Evolutionary conservation across 2,888 invertebrate genomes (phyloP), one percentile per base, ranked within the genome.

Genomic region (Asteroscopus sphinx): DNA sequence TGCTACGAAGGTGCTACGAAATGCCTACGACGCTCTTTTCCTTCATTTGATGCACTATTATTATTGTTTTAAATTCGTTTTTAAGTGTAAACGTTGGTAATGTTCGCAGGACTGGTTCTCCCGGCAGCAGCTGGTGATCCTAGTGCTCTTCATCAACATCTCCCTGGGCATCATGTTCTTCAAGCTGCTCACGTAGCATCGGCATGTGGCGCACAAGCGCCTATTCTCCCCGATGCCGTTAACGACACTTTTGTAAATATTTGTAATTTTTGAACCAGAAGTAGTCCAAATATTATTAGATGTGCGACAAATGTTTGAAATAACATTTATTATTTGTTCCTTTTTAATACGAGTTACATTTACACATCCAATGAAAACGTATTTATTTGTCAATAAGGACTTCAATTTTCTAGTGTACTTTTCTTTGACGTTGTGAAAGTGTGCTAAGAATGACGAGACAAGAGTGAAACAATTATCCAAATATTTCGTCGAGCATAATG

Each of bases 151-250:
- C 95, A 97, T 98, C 95, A 98, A 98, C 95, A 97, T 98, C 95
- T 97, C 98, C 80, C 95, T 98, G 96, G 98, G 98, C 92, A 96
- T 98, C 94, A 97, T 98, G 96, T 98, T 98, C 95, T 97, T 98
- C 96, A 98, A 98, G 94, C 95, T 98, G 95, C 96, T 98, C 86
- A 98, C 98, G 97, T 98, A 98, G 97, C 96, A 96, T 90, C 95
- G 95, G 96, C 94, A 83, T 63, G 83, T 73, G 93, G 93, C 91
- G 93, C 89, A 60, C 44, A 64, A 67, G 90, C 93, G 91, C 90
- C 92, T 76, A 44, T 51, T 59, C 58, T 65, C 63, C 64, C 44
- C 73, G 65, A 76, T 74, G 73, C 76, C 49, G 74, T 78, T 76
- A 66, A 78, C 80, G 75, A 80, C 80, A 81, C 68, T 82, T 68